Conservation (phyloP, 2,797 vertebrate genomes). For the Triplophysa yarkandensis region DNA sequence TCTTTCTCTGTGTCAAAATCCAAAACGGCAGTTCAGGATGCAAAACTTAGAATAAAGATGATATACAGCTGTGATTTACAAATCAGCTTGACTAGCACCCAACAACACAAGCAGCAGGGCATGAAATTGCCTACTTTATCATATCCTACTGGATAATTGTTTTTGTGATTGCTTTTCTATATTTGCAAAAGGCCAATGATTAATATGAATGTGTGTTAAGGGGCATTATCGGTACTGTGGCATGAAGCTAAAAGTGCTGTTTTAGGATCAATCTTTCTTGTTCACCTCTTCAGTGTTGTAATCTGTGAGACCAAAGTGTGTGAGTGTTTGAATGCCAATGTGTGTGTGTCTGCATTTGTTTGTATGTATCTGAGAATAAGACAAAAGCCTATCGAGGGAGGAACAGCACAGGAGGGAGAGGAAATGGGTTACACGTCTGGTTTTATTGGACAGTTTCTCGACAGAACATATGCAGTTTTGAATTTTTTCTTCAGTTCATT, state of each 20-base stretch:
- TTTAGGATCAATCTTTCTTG: conserved; percentile 58
- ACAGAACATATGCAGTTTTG: background rate
- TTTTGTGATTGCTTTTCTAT: conserved; percentile 68
- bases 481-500: conserved; percentile 16
- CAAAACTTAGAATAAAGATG: conserved; percentile 63
- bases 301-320: conserved; percentile 50
- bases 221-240: conserved; percentile 50
- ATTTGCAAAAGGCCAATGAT: conserved; percentile 64
- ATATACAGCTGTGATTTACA: conserved; percentile 68
- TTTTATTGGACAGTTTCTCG: background rate
- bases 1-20: background rate
- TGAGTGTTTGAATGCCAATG: conserved; percentile 28
- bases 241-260: conserved; percentile 61
- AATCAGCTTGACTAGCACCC: conserved; percentile 65
- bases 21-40: background rate
- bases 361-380: background rate
- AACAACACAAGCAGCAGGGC: conserved; percentile 72
- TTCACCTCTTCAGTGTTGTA: conserved; percentile 56
- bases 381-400: background rate
- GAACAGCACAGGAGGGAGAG: conserved; percentile 1
- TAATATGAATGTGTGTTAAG: conserved; percentile 58
- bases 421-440: conserved; percentile 31
- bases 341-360: background rate
- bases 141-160: conserved; percentile 72
- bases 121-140: conserved; percentile 80